Evolutionary conservation across 2,888 invertebrate genomes (phyloP), one percentile per base, ranked within the genome.

Genomic region (Limnephilus marmoratus): DNA sequence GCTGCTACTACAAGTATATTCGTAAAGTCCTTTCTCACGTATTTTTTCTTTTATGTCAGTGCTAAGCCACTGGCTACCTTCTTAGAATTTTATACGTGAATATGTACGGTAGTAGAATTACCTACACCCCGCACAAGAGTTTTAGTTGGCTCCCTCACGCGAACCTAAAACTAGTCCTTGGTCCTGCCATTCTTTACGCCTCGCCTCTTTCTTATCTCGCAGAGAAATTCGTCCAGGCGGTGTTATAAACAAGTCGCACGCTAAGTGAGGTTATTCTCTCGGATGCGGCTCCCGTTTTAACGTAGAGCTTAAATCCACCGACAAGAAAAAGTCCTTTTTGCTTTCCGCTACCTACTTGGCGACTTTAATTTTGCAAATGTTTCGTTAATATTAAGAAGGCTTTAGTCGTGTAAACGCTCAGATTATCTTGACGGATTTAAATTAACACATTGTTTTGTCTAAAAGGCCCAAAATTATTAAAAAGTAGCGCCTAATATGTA

Each of bases 161-260:
- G 86, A 45, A 86, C 45, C 45, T 41, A 86, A 86, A 86, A 49
- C 86, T 49, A n/a, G 95, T 92, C 92, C 92, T 94, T 68, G 68
- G 68, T 68, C 68, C 68, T 68, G 94, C 95, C 95, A 95, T 95
- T 95, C 95, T 95, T 87, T 87, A 34, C 31, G 87, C 87, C 87
- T 68, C 53, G 95, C 95, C 95, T 96, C 96, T 96, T 96, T 96
- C 96, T 96, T 96, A 96, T 96, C 96, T 95, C 94, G 93, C 94
- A 94, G 94, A 95, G 95, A 96, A 96, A 96, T 96, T 96, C 96
- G 96, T 96, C 96, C 96, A 96, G 96, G 96, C 95, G 95, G 95
- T 95, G 95, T 95, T 95, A 95, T 95, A 95, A 95, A 96, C 95
- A 95, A 95, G 95, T 95, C 95, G 94, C 94, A 94, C 94, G 94